Evolutionary conservation across 2,797 vertebrate genomes (phyloP), one percentile per base, ranked within the genome.

Genomic region (Megaceryle alcyon): DNA sequence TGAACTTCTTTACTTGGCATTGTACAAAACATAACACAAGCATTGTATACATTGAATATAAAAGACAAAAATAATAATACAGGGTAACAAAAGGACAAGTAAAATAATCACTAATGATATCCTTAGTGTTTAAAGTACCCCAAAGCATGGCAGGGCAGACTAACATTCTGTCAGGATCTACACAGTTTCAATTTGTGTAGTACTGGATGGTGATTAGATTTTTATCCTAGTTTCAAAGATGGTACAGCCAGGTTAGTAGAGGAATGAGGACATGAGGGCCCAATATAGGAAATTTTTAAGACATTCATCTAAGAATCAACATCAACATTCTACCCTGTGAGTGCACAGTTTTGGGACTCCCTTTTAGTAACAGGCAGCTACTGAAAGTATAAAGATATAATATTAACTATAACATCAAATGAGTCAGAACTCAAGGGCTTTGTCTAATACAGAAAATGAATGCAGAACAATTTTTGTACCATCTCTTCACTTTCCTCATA

Each of bases 241-340:
- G 15, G 26, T 23, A 84, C 35, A 61, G 4, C 7, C 26, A 57
- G 8, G 14, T 71, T 35, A 51, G 49, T 10, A 64, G 8, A 44
- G 43, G 28, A 78, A 78, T 28, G 13, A 37, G 37, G 12, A 49
- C n/a, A 14, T 31, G 60, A 29, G 17, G 12, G 19, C 81, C 22
- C 20, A 81, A 5, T 6, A 28, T 0, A 0, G 28, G 13, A 8
- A 8, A 63, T 39, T 72, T 57, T 59, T 48, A 66, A 84, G 51
- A 18, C 14, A 35, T 44, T 73, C 23, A 66, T 28, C 14, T 21
- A 22, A 86, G 43, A 8, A 43, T 21, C 6, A 80, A 11, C 29
- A 72, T 7, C 61, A 83, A 33, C 26, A 15, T 5, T 4, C 41
- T 26, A 66, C 10, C 29, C 7, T 23, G 28, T 0, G 0, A 63